phyloP scores from a whole-genome alignment of 2,797 vertebrate species.

The Eleutherodactylus coqui region DNA sequence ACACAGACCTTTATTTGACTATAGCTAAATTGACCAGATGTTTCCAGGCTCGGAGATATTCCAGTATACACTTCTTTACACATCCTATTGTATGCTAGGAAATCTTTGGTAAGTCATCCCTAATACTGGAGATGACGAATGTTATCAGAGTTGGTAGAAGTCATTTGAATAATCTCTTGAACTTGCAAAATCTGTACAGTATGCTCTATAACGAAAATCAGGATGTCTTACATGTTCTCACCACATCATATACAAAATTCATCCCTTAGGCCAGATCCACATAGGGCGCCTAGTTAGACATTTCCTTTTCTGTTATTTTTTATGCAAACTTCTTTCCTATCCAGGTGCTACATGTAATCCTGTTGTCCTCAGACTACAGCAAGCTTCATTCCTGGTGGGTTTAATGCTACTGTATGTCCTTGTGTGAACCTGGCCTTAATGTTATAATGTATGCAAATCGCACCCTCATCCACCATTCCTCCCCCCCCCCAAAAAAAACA shows the following conservation, averaged over 20 bases:
- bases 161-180: neutral
- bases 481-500: too few relatives aligned
- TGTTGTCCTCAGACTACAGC: neutral
- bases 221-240: neutral
- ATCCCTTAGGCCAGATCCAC: neutral
- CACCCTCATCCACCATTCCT: neutral
- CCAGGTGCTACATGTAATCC: conserved; percentile 9
- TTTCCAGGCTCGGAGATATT: conserved; percentile 24
- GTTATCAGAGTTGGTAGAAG: neutral
- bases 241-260: neutral
- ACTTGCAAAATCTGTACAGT: neutral
- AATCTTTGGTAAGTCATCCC: neutral
- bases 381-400: neutral
- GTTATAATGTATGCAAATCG: neutral
- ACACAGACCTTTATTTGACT: conserved; percentile 49
- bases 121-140: neutral
- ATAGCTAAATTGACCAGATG: conserved; percentile 56
- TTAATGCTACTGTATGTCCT: neutral
- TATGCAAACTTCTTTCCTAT: neutral
- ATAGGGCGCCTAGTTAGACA: neutral
- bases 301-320: neutral
- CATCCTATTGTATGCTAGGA: neutral
- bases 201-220: too few relatives aligned
- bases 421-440: neutral
- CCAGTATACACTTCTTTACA: conserved; percentile 18